These are phyloP conservation scores for Scaptomyza pallida DNA, from an alignment of 1,140 invertebrate species.

Conservation along the genomic window DNA sequence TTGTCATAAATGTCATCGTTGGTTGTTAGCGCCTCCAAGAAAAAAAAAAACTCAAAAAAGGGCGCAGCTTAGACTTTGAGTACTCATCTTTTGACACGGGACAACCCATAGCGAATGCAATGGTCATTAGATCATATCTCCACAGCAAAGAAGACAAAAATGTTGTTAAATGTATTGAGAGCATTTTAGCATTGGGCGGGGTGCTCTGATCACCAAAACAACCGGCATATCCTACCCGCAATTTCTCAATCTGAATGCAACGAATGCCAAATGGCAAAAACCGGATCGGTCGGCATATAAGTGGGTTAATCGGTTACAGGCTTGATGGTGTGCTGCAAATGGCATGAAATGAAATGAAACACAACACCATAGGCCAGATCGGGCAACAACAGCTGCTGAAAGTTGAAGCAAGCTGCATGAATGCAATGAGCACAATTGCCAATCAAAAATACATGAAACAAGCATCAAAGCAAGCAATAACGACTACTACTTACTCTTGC, in stretches of 20 bases:
- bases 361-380: conserved; percentile 28
- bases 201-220: too few species aligned
- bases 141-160: neutral
- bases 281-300: conserved; percentile 59
- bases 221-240: conserved; percentile 62
- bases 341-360: conserved; percentile 54
- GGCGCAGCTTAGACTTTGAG: neutral
- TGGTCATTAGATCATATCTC: neutral
- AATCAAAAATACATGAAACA: conserved; percentile 53
- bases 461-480: conserved; percentile 1
- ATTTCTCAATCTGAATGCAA: conserved; percentile 39
- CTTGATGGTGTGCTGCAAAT: conserved; percentile 52
- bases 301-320: conserved; percentile 73
- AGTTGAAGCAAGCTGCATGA: conserved; percentile 32
- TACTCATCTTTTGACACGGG: conserved; percentile 6
- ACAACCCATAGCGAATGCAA: conserved; percentile 28
- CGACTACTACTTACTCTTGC: neutral
- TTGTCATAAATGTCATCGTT: conserved; percentile 33
- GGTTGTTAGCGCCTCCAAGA: conserved; percentile 13
- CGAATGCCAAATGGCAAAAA: conserved; percentile 48
- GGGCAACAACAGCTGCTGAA: conserved; percentile 17
- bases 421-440: conserved; percentile 63
- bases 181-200: neutral
- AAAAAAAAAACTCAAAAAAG: neutral
- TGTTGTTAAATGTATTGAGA: neutral